phyloP scores from a whole-genome alignment of 2,113 vertebrate species.

The Corythornis madagascariensis region DNA sequence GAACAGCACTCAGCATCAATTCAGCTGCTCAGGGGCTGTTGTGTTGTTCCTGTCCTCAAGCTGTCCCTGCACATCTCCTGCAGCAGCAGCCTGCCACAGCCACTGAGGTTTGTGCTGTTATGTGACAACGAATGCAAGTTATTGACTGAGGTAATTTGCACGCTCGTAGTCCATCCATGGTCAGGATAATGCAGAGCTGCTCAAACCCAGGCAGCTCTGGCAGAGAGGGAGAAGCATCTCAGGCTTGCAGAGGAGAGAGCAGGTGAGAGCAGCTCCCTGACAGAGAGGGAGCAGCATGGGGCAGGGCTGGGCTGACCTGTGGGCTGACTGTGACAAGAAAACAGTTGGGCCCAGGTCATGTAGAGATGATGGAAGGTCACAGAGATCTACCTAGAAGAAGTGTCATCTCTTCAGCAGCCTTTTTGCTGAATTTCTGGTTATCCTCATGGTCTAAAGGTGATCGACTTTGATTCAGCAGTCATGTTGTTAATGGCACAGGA shows the following conservation, averaged over 20 bases:
- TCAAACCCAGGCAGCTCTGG: neutral
- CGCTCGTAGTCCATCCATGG: neutral
- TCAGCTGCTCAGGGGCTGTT: neutral
- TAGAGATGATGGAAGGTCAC: neutral
- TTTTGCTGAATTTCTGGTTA: neutral
- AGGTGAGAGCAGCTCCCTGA: neutral
- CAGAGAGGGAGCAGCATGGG: rapidly evolving
- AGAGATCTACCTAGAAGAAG: neutral
- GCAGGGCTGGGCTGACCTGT: neutral
- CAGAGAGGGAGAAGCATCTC: neutral
- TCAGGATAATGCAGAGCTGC: neutral
- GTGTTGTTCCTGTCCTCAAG: neutral
- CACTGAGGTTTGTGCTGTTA: neutral
- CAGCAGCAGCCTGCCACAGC: neutral
- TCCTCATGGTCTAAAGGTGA: neutral
- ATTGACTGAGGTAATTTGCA: neutral
- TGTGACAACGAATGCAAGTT: neutral
- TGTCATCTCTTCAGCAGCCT: neutral
- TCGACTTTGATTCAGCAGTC: neutral
- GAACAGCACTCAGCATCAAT: neutral
- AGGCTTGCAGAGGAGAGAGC: neutral
- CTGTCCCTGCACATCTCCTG: neutral
- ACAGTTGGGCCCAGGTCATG: neutral
- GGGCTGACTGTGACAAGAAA: neutral
- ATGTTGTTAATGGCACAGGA: neutral